Percentiles rank a stretch among this genome's conserved stretches.
phyloP scores from a whole-genome alignment of 2,113 vertebrate species.

The Erythrolamprus reginae region DNA sequence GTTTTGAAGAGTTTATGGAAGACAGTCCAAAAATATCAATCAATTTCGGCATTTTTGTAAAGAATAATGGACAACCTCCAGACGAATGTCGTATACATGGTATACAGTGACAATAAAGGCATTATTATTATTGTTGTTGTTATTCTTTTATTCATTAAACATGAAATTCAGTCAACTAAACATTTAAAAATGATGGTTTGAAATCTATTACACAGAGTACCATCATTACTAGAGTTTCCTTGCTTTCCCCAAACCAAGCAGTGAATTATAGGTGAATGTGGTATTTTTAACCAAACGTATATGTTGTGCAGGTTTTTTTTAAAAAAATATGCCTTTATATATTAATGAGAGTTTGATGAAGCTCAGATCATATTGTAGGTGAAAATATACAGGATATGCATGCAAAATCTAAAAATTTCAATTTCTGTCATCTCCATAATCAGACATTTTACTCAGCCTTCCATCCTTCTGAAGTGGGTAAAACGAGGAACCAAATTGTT shows the following conservation, averaged over 20 bases:
- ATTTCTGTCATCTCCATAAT: background rate
- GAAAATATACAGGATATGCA: background rate
- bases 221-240: background rate
- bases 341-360: background rate
- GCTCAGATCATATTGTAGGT: background rate
- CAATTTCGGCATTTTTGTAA: background rate
- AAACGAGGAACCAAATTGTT: too few species aligned
- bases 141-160: too few species aligned
- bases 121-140: too few species aligned
- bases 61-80: background rate
- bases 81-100: too few species aligned
- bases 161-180: too few species aligned
- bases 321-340: background rate
- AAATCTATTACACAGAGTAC: background rate
- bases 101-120: too few species aligned
- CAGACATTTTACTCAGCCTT: too few species aligned
- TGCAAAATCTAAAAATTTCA: background rate
- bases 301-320: too few species aligned
- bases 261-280: background rate
- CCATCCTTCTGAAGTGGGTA: too few species aligned
- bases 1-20: background rate
- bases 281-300: background rate
- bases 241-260: background rate
- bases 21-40: background rate
- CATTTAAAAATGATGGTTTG: background rate